Conservation (phyloP, 2,113 vertebrate genomes). For the Callospermophilus lateralis region DNA sequence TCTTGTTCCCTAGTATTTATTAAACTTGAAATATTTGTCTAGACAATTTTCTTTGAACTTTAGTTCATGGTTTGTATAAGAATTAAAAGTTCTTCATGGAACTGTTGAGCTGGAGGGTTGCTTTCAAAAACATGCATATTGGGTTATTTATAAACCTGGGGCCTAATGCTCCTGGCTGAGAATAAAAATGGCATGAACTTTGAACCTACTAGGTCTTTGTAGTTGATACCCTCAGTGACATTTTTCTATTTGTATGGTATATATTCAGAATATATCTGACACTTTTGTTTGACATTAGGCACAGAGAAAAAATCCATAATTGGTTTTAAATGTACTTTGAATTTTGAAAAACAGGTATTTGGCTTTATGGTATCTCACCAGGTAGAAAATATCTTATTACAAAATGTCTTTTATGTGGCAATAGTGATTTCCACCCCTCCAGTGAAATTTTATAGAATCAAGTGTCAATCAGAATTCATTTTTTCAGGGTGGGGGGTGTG, state of each 20-base stretch:
- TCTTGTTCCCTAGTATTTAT: neutral
- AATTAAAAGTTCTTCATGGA: constrained; percentile 2
- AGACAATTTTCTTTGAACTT: neutral
- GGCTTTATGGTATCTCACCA: neutral
- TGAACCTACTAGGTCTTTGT: neutral
- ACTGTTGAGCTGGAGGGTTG: neutral
- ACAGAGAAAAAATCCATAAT: neutral
- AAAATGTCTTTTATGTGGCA: neutral
- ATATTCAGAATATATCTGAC: neutral
- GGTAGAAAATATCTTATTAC: neutral
- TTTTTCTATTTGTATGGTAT: neutral
- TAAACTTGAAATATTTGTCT: constrained; percentile 32
- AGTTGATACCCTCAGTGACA: neutral
- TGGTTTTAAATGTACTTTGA: neutral
- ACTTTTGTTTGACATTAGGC: neutral
- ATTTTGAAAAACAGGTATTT: constrained; percentile 30
- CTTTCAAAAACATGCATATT: constrained; percentile 7
- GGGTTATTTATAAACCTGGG: constrained; percentile 22
- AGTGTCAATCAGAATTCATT: neutral
- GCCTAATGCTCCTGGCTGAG: neutral
- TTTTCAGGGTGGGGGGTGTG: neutral
- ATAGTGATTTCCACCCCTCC: neutral
- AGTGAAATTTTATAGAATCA: neutral
- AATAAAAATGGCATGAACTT: constrained; percentile 32
- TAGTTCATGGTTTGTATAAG: neutral